Evolutionary conservation across 1,140 invertebrate species (phyloP), one percentile per base, ranked within the genome.

Genomic region (Pissodes strobi): DNA sequence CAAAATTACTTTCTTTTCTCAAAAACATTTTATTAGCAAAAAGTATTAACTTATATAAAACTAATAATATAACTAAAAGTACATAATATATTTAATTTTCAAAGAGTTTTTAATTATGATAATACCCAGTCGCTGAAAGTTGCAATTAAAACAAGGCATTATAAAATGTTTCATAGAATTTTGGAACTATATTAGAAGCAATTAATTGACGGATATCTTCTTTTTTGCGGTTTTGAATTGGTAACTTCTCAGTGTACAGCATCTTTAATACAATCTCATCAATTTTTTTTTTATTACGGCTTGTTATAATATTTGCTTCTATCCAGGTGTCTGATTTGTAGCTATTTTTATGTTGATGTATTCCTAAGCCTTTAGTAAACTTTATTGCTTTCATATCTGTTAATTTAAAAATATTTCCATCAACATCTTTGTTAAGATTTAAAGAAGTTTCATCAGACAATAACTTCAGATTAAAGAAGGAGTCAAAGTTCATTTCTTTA

Each of bases 401-500:
- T 46, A 46, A 46, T 46, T 46, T 46, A 4, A 46, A n/a, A 17
- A 19, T 46, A 22, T 46, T 46, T 46, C 43, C 43, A 46, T n/a
- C n/a, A n/a, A n/a, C n/a, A n/a, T 46, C 43, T 46, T 19, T 19
- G 43, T 46, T n/a, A n/a, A n/a, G n/a, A n/a, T n/a, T n/a, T n/a
- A n/a, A n/a, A n/a, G n/a, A n/a, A n/a, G n/a, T n/a, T 46, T 22
- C 43, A 46, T 46, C 43, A 22, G 43, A 46, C 21, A 46, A 46
- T 22, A 46, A 46, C 21, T 46, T 46, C 18, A 19, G 43, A 46
- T 46, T n/a, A 46, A 46, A 46, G 43, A 46, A 46, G n/a, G 43
- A 46, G 43, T 46, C 43, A 46, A 46, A 46, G n/a, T 41, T 41
- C 38, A 66, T 51, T 61, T 66, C 64, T 56, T 22, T 66, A 17